Conservation (phyloP, 2,113 vertebrate genomes). For the Mus musculus region DNA sequence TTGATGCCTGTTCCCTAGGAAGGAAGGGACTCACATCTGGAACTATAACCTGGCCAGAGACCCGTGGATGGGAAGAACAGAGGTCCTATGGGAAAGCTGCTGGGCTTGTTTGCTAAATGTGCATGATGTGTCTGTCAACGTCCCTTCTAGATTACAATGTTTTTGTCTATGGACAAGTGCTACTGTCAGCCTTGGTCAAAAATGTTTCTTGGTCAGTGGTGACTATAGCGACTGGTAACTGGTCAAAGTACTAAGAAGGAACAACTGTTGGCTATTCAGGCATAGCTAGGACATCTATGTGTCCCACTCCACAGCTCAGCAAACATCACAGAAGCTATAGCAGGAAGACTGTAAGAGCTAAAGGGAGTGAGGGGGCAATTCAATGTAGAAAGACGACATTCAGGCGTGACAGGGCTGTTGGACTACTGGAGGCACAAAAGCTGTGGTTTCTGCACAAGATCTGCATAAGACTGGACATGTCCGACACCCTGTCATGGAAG, state of each 20-base stretch:
- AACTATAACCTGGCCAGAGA: not conserved
- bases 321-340: not conserved
- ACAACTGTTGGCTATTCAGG: not conserved
- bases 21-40: not conserved
- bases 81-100: not conserved
- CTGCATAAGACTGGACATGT: not conserved
- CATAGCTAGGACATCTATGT: not conserved
- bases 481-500: not conserved
- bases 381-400: no score
- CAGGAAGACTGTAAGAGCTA: not conserved
- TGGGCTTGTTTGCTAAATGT: not conserved
- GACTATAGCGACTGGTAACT: not conserved
- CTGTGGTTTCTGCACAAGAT: not conserved
- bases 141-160: no score
- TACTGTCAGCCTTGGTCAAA: not conserved
- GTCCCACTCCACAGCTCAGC: not conserved
- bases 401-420: not conserved
- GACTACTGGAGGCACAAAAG: not conserved
- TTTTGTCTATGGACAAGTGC: not conserved
- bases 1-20: not conserved
- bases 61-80: not conserved
- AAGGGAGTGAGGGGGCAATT: not conserved
- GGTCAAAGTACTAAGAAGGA: not conserved
- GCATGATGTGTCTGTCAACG: not conserved
- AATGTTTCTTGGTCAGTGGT: not conserved